phyloP scores from a whole-genome alignment of 1,140 invertebrate species.

The Trachymyrmex cornetzi region DNA sequence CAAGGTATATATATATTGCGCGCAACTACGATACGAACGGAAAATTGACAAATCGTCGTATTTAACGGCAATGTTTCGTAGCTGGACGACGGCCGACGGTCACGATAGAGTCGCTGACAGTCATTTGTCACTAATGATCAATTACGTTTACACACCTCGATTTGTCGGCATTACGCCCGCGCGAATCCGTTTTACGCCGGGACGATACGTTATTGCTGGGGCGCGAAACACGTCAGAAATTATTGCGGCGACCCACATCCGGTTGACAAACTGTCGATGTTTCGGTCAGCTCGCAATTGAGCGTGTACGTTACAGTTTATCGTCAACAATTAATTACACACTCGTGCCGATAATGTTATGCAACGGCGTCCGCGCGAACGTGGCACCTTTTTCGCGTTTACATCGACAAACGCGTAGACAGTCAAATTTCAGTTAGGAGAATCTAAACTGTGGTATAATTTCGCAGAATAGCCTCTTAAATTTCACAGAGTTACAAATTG shows the following conservation, averaged over 20 bases:
- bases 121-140: conserved; percentile 72
- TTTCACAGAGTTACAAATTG: not conserved
- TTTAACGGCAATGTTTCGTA: conserved; percentile 36
- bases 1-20: not conserved
- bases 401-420: too few species aligned
- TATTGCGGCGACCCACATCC: conserved; percentile 69
- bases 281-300: conserved; percentile 67
- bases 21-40: conserved; percentile 1
- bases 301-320: conserved; percentile 56
- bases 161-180: conserved; percentile 67
- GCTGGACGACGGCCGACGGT: not conserved
- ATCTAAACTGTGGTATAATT: not conserved
- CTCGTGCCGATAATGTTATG: conserved; percentile 37
- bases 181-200: conserved; percentile 67
- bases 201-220: conserved; percentile 67
- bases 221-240: conserved; percentile 74
- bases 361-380: not conserved
- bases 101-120: conserved; percentile 68
- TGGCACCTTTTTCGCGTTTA: not conserved
- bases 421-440: not conserved
- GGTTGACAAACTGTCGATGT: conserved; percentile 69
- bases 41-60: conserved; percentile 58
- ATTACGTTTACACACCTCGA: conserved; percentile 71
- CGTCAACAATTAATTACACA: conserved; percentile 61
- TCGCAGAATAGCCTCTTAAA: not conserved